Conservation (phyloP, 2,888 invertebrate genomes). For the Dryobotodes eremita region DNA sequence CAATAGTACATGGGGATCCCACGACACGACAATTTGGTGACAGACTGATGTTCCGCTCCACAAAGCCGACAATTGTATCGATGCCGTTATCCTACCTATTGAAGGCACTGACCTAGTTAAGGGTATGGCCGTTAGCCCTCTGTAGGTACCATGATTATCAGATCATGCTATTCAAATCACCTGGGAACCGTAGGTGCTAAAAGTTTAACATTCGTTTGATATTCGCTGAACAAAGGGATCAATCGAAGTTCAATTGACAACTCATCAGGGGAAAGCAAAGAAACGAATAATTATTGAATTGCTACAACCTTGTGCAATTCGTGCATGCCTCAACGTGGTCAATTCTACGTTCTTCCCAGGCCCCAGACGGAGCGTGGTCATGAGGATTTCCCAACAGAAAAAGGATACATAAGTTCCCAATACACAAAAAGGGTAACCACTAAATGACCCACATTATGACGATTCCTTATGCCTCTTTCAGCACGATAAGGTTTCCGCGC, state of each 20-base stretch:
- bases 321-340: background rate
- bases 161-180: conserved; percentile 30
- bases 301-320: background rate
- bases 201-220: background rate
- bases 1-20: conserved; percentile 65
- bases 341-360: background rate
- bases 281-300: background rate
- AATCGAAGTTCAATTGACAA: background rate
- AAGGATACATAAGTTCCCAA: background rate
- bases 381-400: background rate
- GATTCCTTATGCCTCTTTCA: too few species aligned
- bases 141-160: conserved; percentile 26
- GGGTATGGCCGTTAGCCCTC: conserved; percentile 65
- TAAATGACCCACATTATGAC: background rate
- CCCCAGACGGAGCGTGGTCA: too few species aligned
- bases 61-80: conserved; percentile 74
- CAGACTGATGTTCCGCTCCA: conserved; percentile 78
- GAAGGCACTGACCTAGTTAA: conserved; percentile 75
- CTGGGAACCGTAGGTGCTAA: background rate
- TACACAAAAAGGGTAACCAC: background rate
- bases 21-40: conserved; percentile 69
- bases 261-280: background rate
- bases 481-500: too few species aligned
- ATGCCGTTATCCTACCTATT: conserved; percentile 76
- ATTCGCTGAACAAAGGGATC: background rate